phyloP scores from a whole-genome alignment of 2,113 vertebrate species.

The Zosterops borbonicus region DNA sequence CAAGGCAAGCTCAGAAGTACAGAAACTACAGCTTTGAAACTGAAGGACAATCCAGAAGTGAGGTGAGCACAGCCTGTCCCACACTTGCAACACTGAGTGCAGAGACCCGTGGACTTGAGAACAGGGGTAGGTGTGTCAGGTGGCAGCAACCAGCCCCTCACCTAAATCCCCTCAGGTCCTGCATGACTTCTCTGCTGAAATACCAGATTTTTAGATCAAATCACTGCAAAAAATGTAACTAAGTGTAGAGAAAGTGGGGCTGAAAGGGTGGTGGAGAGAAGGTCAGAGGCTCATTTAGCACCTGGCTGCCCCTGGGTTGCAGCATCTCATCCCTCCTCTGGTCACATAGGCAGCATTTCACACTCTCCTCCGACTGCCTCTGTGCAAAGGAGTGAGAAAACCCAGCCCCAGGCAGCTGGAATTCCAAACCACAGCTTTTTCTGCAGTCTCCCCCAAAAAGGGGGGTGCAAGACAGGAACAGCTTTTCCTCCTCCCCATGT shows the following conservation, averaged over 20 bases:
- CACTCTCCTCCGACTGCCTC: neutral
- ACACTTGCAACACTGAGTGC: rapidly evolving
- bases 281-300: neutral
- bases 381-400: neutral
- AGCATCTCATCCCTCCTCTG: neutral
- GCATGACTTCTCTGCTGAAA: neutral
- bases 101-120: rapidly evolving
- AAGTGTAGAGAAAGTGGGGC: neutral
- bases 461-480: neutral
- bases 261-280: neutral
- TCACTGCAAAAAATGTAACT: neutral
- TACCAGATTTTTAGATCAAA: neutral
- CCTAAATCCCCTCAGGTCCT: neutral
- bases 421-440: neutral
- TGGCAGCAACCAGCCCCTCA: neutral
- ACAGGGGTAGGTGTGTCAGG: neutral
- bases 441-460: neutral
- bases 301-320: neutral
- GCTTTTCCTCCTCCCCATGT: neutral
- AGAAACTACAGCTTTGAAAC: neutral
- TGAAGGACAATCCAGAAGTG: neutral
- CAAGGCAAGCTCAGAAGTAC: neutral
- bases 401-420: neutral
- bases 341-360: neutral
- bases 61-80: neutral